Percentiles rank a stretch among this genome's conserved stretches.
phyloP scores from a whole-genome alignment of 2,113 vertebrate species.

The Oxyruncus cristatus region DNA sequence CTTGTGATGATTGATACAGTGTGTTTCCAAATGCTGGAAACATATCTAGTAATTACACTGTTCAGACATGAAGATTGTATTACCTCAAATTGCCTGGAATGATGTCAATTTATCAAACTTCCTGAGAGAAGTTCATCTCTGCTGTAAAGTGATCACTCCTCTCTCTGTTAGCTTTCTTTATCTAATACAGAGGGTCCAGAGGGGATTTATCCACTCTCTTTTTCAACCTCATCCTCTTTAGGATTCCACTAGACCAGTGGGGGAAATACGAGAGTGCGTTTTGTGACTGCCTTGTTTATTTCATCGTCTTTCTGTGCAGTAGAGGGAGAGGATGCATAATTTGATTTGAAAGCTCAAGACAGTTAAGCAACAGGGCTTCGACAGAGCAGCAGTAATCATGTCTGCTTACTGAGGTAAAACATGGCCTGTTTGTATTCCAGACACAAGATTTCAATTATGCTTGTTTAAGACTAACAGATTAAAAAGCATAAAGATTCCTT shows the following conservation, averaged over 20 bases:
- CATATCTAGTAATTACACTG: slow-evolving; percentile 56
- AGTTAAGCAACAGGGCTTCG: slow-evolving; percentile 30
- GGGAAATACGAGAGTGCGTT: neutral
- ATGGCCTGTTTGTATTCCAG: slow-evolving; percentile 38
- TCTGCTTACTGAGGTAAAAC: slow-evolving; percentile 50
- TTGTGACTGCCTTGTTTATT: slow-evolving; percentile 44
- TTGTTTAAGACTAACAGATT: slow-evolving; percentile 40
- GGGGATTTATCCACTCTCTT: slow-evolving; percentile 7
- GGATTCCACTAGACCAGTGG: neutral
- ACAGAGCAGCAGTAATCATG: neutral
- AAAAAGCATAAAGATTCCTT: slow-evolving; percentile 36
- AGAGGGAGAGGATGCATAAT: slow-evolving; percentile 19
- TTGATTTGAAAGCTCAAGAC: slow-evolving; percentile 46
- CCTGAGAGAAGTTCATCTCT: slow-evolving; percentile 41
- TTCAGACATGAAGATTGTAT: slow-evolving; percentile 58
- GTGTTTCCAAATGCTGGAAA: slow-evolving; percentile 48
- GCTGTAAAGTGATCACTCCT: slow-evolving; percentile 13
- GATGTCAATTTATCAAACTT: slow-evolving; percentile 67
- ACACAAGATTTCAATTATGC: slow-evolving; percentile 60
- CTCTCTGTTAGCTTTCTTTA: slow-evolving; percentile 51
- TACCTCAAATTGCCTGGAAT: slow-evolving; percentile 68
- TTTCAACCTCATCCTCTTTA: slow-evolving; percentile 18
- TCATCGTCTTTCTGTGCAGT: neutral
- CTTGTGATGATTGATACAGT: slow-evolving; percentile 25
- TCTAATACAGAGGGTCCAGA: slow-evolving; percentile 37